These are phyloP conservation scores for Apamea epomidion DNA, from an alignment of 2,888 invertebrate genomes.

Conservation along the genomic window DNA sequence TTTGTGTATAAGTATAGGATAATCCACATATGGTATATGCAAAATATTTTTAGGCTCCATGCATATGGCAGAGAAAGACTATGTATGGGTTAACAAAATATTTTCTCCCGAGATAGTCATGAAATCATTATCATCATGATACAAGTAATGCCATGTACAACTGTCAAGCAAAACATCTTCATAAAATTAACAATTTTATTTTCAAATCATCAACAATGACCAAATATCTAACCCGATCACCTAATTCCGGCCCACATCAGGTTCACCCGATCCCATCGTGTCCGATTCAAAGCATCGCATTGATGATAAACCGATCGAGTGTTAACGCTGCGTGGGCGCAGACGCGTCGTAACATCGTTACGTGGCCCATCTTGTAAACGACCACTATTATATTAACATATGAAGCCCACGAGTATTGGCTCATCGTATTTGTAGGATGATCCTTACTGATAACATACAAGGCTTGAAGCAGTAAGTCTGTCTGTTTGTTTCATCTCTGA, in stretches of 20 bases:
- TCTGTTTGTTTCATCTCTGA: not conserved
- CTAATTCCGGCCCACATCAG: constrained; percentile 53
- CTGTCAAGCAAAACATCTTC: constrained; percentile 28
- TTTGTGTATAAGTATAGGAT: no score
- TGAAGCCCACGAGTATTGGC: constrained; percentile 41
- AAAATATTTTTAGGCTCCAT: not conserved
- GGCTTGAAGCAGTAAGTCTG: not conserved
- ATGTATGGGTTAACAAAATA: not conserved
- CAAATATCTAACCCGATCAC: constrained; percentile 47
- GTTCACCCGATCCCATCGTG: constrained; percentile 22
- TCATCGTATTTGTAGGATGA: constrained; percentile 42
- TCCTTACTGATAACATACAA: constrained; percentile 23
- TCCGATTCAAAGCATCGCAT: constrained; percentile 35
- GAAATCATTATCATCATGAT: not conserved
- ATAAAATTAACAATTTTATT: constrained; percentile 35
- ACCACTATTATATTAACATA: constrained; percentile 59
- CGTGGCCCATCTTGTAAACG: constrained; percentile 44
- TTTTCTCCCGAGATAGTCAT: not conserved
- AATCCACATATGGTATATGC: no score
- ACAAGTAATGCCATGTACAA: constrained; percentile 11
- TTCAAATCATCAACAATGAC: constrained; percentile 27
- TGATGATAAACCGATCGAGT: constrained; percentile 39
- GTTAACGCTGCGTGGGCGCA: constrained; percentile 57
- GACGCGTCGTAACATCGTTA: constrained; percentile 27
- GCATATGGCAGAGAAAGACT: not conserved